A percentile compares a stretch with the other conserved stretches of the same genome.
Evolutionary conservation across 2,888 invertebrate genomes (phyloP).

Genomic region (Gerosis bhagava): DNA sequence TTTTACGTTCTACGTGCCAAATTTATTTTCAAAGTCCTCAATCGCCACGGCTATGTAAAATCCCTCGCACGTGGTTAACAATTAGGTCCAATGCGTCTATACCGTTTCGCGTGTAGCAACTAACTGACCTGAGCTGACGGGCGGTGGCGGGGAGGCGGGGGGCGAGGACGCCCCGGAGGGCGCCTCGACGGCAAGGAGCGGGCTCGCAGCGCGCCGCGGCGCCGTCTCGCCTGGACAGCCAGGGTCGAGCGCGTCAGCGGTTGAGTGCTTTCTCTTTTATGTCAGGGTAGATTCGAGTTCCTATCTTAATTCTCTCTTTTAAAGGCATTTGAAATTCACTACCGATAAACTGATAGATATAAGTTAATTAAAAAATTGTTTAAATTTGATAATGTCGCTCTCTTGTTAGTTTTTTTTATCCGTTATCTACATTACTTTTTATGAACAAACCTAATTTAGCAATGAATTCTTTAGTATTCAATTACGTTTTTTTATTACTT

Average conservation of each 20-base stretch:
- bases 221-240: slow-evolving; percentile 84
- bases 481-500: no score
- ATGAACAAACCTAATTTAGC: no score
- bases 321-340: slow-evolving; percentile 10
- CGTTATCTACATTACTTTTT: no score
- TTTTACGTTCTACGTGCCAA: no score
- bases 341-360: slow-evolving; percentile 10
- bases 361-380: no score
- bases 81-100: slow-evolving; percentile 48
- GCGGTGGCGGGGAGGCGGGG: slow-evolving; percentile 67
- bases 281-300: slow-evolving; percentile 20
- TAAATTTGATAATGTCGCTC: no score
- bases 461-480: no score
- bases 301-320: slow-evolving; percentile 17
- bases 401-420: no score
- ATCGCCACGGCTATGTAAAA: background rate
- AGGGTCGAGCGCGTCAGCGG: slow-evolving; percentile 40
- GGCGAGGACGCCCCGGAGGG: slow-evolving; percentile 83
- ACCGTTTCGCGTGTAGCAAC: slow-evolving; percentile 59
- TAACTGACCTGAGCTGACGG: slow-evolving; percentile 82
- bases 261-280: slow-evolving; percentile 32
- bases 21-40: slow-evolving; percentile 6
- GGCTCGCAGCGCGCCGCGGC: slow-evolving; percentile 83
- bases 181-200: slow-evolving; percentile 86
- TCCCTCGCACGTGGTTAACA: background rate